These are phyloP conservation scores for Spodoptera picta DNA, from an alignment of 2,888 invertebrate species.

Conservation along the genomic window DNA sequence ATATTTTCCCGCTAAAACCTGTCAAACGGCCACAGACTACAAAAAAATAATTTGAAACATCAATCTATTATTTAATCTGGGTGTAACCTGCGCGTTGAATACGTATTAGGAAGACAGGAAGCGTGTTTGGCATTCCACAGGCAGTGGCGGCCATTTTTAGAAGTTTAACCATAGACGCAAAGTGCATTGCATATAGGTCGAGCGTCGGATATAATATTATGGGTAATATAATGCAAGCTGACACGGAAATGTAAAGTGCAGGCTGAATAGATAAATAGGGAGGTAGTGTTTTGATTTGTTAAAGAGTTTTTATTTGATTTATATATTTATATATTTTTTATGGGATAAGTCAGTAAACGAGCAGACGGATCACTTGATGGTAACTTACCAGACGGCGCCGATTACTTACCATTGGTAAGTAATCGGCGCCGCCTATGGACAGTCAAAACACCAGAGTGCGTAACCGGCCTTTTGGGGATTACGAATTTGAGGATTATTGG, in stretches of 20 bases:
- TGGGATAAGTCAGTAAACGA: too few relatives aligned
- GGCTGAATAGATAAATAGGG: slow-evolving; percentile 44
- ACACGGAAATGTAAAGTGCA: slow-evolving; percentile 48
- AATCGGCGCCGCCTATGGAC: too few relatives aligned
- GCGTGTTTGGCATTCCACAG: slow-evolving; percentile 68
- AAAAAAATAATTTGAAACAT: slow-evolving; percentile 29
- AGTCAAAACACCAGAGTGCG: too few relatives aligned
- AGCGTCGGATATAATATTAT: slow-evolving; percentile 34
- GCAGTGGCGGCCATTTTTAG: slow-evolving; percentile 70
- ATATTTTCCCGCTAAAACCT: slow-evolving; percentile 10
- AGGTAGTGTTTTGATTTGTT: slow-evolving; percentile 23
- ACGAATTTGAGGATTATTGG: too few relatives aligned
- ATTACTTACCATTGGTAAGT: too few relatives aligned
- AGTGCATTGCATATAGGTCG: slow-evolving; percentile 53
- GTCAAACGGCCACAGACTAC: slow-evolving; percentile 20
- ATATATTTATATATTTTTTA: too few relatives aligned
- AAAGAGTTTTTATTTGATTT: background rate
- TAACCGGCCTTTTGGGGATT: too few relatives aligned
- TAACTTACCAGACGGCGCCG: too few relatives aligned
- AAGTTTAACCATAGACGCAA: slow-evolving; percentile 62
- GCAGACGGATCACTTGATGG: too few relatives aligned
- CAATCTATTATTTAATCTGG: slow-evolving; percentile 64
- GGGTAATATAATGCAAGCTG: slow-evolving; percentile 33
- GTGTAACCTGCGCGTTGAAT: slow-evolving; percentile 64
- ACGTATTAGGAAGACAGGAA: slow-evolving; percentile 75